Evolutionary conservation across 92 coral and sea anemone species (phyloP), one percentile per base, ranked within the genome.

Genomic region (Porites lobata): DNA sequence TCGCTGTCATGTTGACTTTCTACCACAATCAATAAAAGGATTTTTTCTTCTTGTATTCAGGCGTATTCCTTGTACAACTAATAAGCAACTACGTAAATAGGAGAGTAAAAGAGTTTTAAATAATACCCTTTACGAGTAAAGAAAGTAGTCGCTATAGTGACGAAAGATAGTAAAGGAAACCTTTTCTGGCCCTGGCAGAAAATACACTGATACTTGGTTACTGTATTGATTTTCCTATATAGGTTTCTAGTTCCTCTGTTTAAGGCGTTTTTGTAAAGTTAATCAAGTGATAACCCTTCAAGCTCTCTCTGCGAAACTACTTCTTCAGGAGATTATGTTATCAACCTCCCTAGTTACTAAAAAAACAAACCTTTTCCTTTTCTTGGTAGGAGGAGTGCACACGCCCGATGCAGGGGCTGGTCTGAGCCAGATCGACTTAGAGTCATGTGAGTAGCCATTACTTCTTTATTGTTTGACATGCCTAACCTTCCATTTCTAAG

Each of bases 351-450:
- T 72, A 38, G 14, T 6, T 7, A 73, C 7, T 6, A 43, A 11
- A 8, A 29, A 1, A 50, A n/a, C 12, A n/a, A n/a, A 50, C 1
- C 19, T 14, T 75, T 0, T 1, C 19, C 15, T 65, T 2, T 18
- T 50, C 5, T 72, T 38, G 3, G 65, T 50, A 84, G 87, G 80
- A 15, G 87, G 87, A 62, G 87, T 73, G 11, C 87, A 74, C 50
- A 85, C 76, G 67, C 89, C 77, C 56, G 98, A 93, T 50, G 96
- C 96, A 0, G 98, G 98, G 5, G 94, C 98, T 9, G 99, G 99
- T 1, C 88, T 94, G 59, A 94, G 97, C 24, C 98, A 96, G 87
- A 96, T 96, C 61, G 99, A 96, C 76, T 83, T 96, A 63, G 99
- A 96, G 68, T 93, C 99, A 58, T 93, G 99, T 96, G 38, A 65